Base-by-base conservation (phyloP, 1,140 invertebrate species). In the Chlorops oryzae region DNA sequence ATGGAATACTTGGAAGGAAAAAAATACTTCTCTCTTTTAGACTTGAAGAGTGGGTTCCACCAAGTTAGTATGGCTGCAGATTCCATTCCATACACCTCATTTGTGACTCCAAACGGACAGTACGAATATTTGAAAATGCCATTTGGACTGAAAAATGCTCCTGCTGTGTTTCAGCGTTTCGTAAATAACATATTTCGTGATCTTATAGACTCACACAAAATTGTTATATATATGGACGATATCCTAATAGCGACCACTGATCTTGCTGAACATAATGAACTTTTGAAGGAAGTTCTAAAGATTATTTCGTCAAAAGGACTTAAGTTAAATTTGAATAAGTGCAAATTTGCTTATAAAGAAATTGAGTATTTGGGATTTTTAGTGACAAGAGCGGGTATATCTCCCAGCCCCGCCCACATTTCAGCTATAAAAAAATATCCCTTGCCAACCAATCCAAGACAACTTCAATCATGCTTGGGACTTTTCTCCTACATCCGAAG, bases 391-490 rank as follows among this genome's bases (percentile, higher is more conserved):
- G n/a, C 50, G 9, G 57, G 63, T 9, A 47, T 71, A n/a, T 45
- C 40, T n/a, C 51, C 58, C 0, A 56, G 54, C 13, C 6, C 46
- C 39, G 21, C 27, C 9, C 62, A 66, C 13, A 39, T 2, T 39
- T 56, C 61, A 32, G 54, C 59, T 18, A 41, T 55, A 0, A 62
- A 59, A 27, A 56, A n/a, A n/a, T n/a, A n/a, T n/a, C n/a, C n/a
- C n/a, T n/a, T n/a, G n/a, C n/a, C n/a, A n/a, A n/a, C n/a, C n/a
- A n/a, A n/a, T n/a, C n/a, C n/a, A n/a, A n/a, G n/a, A n/a, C n/a
- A n/a, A n/a, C n/a, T n/a, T n/a, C n/a, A n/a, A n/a, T n/a, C n/a
- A n/a, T n/a, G n/a, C n/a, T n/a, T n/a, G n/a, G 48, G 49, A 6
- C n/a, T 55, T 9, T n/a, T n/a, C n/a, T n/a, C n/a, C n/a, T n/a